phyloP scores from a whole-genome alignment of 2,113 vertebrate species.

The Ageneiosus marmoratus region DNA sequence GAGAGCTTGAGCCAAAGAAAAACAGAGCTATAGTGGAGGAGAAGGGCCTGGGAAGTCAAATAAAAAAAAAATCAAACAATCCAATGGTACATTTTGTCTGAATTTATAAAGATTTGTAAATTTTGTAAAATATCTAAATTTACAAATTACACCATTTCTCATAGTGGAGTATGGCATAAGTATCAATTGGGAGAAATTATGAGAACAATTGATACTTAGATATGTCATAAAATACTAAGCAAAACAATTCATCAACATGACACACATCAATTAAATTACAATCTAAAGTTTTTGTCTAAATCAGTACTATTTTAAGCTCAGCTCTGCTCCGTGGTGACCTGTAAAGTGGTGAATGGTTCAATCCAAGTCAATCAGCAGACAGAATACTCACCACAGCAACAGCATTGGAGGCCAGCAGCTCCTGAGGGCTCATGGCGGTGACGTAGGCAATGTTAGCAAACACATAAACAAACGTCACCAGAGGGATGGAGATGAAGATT shows the following conservation, averaged over 20 bases:
- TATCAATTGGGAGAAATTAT: conserved; percentile 46
- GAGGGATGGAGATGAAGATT: conserved; percentile 93
- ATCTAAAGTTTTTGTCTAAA: neutral
- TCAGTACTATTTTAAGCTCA: neutral
- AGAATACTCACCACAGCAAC: conserved; percentile 87
- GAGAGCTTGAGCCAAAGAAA: conserved; percentile 23
- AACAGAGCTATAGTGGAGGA: conserved; percentile 11
- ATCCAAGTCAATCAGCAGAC: neutral
- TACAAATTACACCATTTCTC: neutral
- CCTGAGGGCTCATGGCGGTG: conserved; percentile 91
- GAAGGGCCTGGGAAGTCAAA: conserved; percentile 5
- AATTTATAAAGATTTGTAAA: too few relatives aligned
- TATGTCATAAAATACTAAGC: conserved; percentile 38
- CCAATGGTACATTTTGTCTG: neutral
- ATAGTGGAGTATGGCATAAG: conserved; percentile 25
- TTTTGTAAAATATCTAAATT: too few relatives aligned
- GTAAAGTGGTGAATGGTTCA: neutral
- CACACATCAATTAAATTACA: neutral
- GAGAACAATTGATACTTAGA: conserved; percentile 50
- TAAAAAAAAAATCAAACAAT: neutral
- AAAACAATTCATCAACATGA: neutral
- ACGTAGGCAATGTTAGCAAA: conserved; percentile 93
- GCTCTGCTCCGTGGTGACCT: neutral
- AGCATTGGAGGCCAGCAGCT: conserved; percentile 89
- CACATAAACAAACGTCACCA: conserved; percentile 92